Evolutionary conservation across 1,140 invertebrate species (phyloP), one percentile per base, ranked within the genome.

Genomic region (Drosophila nasuta): DNA sequence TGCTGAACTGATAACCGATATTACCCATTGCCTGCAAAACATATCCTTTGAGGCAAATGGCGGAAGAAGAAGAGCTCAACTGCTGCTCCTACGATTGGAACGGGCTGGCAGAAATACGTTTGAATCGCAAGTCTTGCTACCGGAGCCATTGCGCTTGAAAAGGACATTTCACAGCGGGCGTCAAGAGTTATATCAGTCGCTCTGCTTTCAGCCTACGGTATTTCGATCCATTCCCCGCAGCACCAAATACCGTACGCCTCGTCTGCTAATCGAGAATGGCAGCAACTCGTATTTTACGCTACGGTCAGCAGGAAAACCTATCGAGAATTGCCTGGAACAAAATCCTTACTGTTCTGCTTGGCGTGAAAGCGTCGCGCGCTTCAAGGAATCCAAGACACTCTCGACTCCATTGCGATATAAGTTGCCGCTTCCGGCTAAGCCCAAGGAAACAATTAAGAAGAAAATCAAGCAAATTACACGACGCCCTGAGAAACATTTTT

Each of bases 401-500:
- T 43, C 1, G 2, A 13, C 11, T 2, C 20, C 20, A 3, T 25
- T 25, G 20, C 20, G 20, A 25, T 25, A 5, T n/a, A 43, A 43
- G n/a, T 13, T 43, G 41, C 41, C 41, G 6, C 13, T 13, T 25
- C 17, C 17, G 8, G 5, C 17, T 3, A 17, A 49, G 3, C 17
- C 5, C n/a, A 6, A 33, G 13, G 1, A 54, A 5, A 3, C 51
- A 6, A 2, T 13, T 15, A 10, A 13, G 11, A 54, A 35, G 13
- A 7, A 35, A 8, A 48, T 13, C 10, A n/a, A 51, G 2, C 11
- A 7, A 8, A 51, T 6, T 38, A 7, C 5, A 25, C 10, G 1
- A 4, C 46, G 28, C 4, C 3, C 43, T n/a, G 54, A 77, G 6
- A 88, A 85, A 25, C 10, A 60, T 5, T 89, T 88, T 0, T 2